Percentiles rank a stretch among this genome's conserved stretches.
Evolutionary conservation across 2,888 invertebrate species (phyloP).

Genomic region (Nemapogon koenigi): DNA sequence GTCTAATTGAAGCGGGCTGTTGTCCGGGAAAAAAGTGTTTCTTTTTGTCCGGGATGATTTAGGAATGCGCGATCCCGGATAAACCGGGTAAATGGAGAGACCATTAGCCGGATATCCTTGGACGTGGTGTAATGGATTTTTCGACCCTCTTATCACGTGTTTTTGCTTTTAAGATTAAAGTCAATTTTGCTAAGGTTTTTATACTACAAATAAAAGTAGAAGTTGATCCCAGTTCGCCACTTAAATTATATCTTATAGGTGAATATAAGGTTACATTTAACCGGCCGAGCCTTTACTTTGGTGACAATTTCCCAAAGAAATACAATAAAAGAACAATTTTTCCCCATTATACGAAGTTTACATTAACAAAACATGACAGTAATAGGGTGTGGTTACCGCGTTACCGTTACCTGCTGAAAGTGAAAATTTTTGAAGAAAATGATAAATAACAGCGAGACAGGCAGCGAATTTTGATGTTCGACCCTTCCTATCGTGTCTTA

Average conservation of each 20-base stretch:
- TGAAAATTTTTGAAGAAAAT: constrained; percentile 56
- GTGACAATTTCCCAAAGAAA: too few species aligned
- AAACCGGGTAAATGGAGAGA: constrained; percentile 32
- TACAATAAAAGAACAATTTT: too few species aligned
- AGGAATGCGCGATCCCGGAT: constrained; percentile 8
- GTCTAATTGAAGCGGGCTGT: too few species aligned
- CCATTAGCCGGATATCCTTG: constrained; percentile 34
- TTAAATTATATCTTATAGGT: too few species aligned
- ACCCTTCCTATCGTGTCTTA: constrained; percentile 50
- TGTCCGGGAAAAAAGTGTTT: constrained; percentile 2
- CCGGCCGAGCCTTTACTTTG: too few species aligned
- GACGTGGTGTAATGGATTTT: constrained; percentile 3
- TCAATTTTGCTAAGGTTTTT: too few species aligned
- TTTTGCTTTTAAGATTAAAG: too few species aligned
- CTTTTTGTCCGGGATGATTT: constrained; percentile 11
- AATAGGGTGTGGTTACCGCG: constrained; percentile 4
- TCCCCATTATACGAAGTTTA: too few species aligned
- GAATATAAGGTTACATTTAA: too few species aligned
- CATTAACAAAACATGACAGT: constrained; percentile 6
- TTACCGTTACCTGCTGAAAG: constrained; percentile 13
- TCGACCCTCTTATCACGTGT: background rate
- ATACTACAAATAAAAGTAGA: too few species aligned
- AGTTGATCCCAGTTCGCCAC: too few species aligned
- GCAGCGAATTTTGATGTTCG: constrained; percentile 52
- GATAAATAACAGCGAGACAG: constrained; percentile 50